These are phyloP conservation scores for Zonitis immaculata DNA, from an alignment of 2,888 invertebrate species.

Conservation along the genomic window DNA sequence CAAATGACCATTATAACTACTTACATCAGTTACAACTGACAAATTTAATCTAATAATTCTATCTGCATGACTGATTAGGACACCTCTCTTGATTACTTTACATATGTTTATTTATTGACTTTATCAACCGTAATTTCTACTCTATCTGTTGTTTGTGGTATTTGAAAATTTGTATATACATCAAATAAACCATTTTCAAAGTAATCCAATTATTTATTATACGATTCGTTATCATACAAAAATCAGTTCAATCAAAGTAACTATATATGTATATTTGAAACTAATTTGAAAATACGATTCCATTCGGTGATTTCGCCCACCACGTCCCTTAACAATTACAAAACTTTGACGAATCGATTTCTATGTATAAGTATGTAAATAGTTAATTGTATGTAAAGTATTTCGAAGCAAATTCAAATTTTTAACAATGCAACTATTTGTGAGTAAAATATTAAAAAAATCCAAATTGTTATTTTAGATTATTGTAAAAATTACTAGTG, in stretches of 20 bases:
- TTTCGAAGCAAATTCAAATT: no score
- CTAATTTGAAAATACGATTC: background rate
- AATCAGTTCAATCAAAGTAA: background rate
- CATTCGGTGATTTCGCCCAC: background rate
- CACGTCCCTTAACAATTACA: background rate
- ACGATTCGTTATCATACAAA: background rate
- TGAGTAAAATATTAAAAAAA: no score
- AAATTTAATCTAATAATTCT: background rate
- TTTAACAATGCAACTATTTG: no score
- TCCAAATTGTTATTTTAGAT: no score
- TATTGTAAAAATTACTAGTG: no score
- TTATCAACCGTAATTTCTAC: background rate
- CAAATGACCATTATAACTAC: no score
- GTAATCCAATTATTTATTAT: background rate
- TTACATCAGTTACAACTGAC: background rate
- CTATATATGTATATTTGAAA: background rate
- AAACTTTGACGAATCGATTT: no score
- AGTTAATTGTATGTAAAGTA: no score
- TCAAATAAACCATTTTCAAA: background rate
- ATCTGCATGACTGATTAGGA: background rate
- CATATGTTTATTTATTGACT: background rate
- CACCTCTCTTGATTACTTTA: constrained; percentile 2
- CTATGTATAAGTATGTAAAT: no score
- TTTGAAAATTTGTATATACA: background rate
- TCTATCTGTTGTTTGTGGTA: constrained; percentile 1